Base-by-base conservation (phyloP, 1,140 invertebrate species). In the Venturia canescens region DNA sequence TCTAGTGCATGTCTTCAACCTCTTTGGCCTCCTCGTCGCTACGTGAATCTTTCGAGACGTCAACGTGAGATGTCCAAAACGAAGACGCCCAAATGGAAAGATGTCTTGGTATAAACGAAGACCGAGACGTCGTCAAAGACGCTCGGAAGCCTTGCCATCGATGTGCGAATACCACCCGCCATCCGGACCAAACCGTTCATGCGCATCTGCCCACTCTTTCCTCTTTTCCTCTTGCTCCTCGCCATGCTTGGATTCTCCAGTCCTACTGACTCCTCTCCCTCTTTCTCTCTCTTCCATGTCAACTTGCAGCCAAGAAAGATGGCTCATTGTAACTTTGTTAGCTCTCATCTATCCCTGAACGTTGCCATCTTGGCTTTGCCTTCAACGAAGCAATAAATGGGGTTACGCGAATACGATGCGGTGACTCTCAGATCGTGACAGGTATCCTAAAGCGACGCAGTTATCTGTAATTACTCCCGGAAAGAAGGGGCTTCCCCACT, bases 321-420 rank as follows among this genome's bases (percentile, higher is more conserved):
- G 86, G 85, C 88, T 87, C 83, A 60, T 66, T 78, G 80, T 91
- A 92, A 92, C 89, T 90, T 90, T 84, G 88, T 92, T 92, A 92
- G 86, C 23, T 27, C 84, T 83, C 84, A 84, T 83, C 80, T 82
- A 80, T 81, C 67, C 82, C 69, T 80, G 78, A 82, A 85, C 86
- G 89, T 85, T 91, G 90, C 90, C 90, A 91, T 91, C 91, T 91
- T 91, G 89, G 66, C 66, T 69, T 69, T 69, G 66, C 66, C 27
- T 18, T n/a, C 29, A 18, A 78, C 83, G 84, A 82, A 74, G 34
- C 83, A 84, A 84, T 87, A 83, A 83, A 66, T 83, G 80, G 81
- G 80, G 84, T 87, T 86, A 86, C 34, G 80, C 70, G 76, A 78
- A 88, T 85, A 84, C 76, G 83, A 84, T 83, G 82, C 71, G 82